Conservation (phyloP, 2,888 invertebrate species). For the Altica lythri region DNA sequence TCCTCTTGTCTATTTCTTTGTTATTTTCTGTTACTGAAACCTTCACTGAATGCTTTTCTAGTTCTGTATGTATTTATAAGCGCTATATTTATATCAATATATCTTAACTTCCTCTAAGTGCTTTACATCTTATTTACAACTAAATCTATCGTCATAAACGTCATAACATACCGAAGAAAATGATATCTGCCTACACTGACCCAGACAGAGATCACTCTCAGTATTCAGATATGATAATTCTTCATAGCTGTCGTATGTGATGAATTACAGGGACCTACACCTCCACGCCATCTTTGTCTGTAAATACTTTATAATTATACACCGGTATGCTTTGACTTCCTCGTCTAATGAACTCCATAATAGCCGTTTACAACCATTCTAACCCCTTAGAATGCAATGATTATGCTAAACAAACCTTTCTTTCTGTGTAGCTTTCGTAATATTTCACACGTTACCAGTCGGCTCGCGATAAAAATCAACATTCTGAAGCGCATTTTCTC, state of each 20-base stretch:
- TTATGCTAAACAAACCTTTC: conserved; percentile 3
- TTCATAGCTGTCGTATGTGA: conserved; percentile 57
- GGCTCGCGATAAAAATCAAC: not conserved
- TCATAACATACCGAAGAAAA: conserved; percentile 2
- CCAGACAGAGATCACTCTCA: conserved; percentile 13
- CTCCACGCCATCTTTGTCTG: conserved; percentile 52
- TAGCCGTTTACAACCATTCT: conserved; percentile 42
- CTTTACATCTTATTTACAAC: no score
- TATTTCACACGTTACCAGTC: not conserved
- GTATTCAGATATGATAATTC: conserved; percentile 53
- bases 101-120: no score
- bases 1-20: no score
- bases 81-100: no score
- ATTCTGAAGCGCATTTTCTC: no score
- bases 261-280: conserved; percentile 56
- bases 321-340: conserved; percentile 56
- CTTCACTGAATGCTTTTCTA: no score
- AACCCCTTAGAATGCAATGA: conserved; percentile 5
- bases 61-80: no score
- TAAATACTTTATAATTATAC: conserved; percentile 60
- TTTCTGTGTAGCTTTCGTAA: not conserved
- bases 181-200: conserved; percentile 8
- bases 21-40: no score
- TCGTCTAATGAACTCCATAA: conserved; percentile 56
- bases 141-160: no score